A percentile compares a stretch with the other conserved stretches of the same genome.
Evolutionary conservation across 2,888 invertebrate species (phyloP).

Genomic region (Latheticus oryzae): DNA sequence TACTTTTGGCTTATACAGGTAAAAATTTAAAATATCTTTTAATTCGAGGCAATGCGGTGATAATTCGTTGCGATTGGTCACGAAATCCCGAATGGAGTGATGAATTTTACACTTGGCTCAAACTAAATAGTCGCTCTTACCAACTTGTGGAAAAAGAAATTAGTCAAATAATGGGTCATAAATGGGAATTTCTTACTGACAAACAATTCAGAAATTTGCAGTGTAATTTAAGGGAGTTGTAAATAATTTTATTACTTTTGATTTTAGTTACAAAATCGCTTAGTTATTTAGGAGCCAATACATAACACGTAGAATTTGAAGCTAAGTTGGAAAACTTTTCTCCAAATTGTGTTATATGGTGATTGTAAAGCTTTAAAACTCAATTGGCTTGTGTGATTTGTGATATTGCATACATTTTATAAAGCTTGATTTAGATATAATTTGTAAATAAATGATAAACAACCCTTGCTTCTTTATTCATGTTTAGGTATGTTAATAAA

Average conservation of each 20-base stretch:
- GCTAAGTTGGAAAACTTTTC: too few species aligned
- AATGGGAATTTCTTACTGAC: constrained; percentile 77
- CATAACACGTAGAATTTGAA: background rate
- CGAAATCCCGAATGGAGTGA: constrained; percentile 74
- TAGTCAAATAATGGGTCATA: constrained; percentile 73
- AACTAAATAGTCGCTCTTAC: constrained; percentile 72
- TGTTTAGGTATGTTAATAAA: constrained; percentile 67
- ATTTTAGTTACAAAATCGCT: too few species aligned
- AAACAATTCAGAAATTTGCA: constrained; percentile 71
- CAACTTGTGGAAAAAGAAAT: constrained; percentile 76
- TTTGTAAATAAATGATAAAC: too few species aligned
- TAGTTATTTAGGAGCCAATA: background rate
- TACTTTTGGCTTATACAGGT: constrained; percentile 76
- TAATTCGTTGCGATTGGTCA: constrained; percentile 78
- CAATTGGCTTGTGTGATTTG: too few species aligned
- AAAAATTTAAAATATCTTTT: constrained; percentile 72
- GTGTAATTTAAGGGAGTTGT: constrained; percentile 58
- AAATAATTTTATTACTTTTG: constrained; percentile 27
- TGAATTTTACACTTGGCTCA: constrained; percentile 76
- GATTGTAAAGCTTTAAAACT: too few species aligned
- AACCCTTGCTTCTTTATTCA: too few species aligned
- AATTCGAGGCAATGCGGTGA: constrained; percentile 78
- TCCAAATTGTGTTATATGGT: too few species aligned
- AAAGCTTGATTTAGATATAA: too few species aligned
- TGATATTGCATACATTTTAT: too few species aligned